Evolutionary conservation across 2,797 vertebrate species (phyloP), one percentile per base, ranked within the genome.

Genomic region (Stomatorhinus walkeri): DNA sequence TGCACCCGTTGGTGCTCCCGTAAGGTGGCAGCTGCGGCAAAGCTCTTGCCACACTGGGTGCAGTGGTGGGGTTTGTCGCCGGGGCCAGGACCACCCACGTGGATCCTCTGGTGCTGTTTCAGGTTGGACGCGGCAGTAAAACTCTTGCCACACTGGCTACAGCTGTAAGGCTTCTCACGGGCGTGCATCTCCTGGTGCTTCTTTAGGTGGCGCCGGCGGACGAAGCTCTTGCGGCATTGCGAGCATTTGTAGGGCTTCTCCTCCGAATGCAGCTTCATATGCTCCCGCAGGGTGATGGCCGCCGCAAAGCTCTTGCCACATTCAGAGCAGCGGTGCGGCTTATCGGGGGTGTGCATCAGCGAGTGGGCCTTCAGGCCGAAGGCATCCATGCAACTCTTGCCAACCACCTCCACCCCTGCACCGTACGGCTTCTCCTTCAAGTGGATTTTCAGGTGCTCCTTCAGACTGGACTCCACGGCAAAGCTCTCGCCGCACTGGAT

Each of bases 251-350:
- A 96, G 8, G 96, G 96, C 90, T 96, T 96, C 91, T 96, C 96
- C 88, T 96, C 96, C 16, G 96, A 95, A 92, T 96, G 96, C 96
- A 96, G 95, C 92, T 96, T 96, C 96, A 96, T 96, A 88, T 96
- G 96, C 92, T 96, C 96, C 89, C 96, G 90, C 24, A 96, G 91
- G 16, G 96, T 96, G 90, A 96, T 96, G 87, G 96, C 96, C 0
- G 96, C 96, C 0, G 96, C 96, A 36, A 96, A 96, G 90, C 96
- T 95, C 90, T 96, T 96, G 0, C 96, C 96, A 0, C 96, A 96
- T 90, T 96, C 96, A 0, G 95, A 95, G 91, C 96, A 96, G 87
- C 95, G 91, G 92, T 96, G 96, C 2, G 96, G 95, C 87, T 96
- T 96, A 91, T 96, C 96, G 28, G 95, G 93, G 89, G 95, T 93